A percentile compares a stretch with the other conserved stretches of the same genome.
These are phyloP conservation scores for Pachypeltis micranthus DNA, from an alignment of 1,140 invertebrate species.

Conservation along the genomic window DNA sequence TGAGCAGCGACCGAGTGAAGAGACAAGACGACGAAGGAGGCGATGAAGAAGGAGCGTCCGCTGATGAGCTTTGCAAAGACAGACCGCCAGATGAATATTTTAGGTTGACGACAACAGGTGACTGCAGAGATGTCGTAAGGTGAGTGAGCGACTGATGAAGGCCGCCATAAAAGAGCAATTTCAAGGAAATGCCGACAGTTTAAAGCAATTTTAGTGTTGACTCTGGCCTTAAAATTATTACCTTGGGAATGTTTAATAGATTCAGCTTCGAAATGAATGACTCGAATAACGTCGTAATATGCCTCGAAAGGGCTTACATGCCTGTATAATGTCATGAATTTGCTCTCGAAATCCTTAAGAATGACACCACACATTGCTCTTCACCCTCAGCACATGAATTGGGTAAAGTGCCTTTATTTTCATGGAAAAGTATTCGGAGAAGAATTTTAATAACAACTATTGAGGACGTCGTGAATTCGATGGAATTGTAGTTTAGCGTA, in stretches of 20 bases:
- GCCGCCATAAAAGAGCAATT: not conserved
- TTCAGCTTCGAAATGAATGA: no score
- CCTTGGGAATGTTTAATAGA: no score
- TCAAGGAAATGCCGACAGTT: not conserved
- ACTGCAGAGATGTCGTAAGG: slow-evolving; percentile 86
- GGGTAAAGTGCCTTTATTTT: no score
- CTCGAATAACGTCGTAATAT: not conserved
- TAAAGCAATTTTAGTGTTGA: not conserved
- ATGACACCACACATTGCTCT: no score
- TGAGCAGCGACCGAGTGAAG: slow-evolving; percentile 21
- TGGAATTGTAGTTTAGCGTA: no score
- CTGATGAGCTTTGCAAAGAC: slow-evolving; percentile 74
- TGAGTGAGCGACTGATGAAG: slow-evolving; percentile 36
- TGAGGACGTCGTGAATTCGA: no score
- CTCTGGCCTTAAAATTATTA: no score
- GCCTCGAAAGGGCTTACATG: not conserved
- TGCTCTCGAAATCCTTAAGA: not conserved
- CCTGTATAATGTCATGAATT: not conserved
- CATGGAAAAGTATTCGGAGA: no score
- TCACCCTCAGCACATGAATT: no score
- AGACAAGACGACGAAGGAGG: slow-evolving; percentile 52
- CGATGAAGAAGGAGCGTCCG: slow-evolving; percentile 51
- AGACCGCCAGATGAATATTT: slow-evolving; percentile 82
- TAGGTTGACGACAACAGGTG: slow-evolving; percentile 65
- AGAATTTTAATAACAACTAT: no score